Conservation (phyloP, 2,797 vertebrate genomes). For the Gobio occitaniae region DNA sequence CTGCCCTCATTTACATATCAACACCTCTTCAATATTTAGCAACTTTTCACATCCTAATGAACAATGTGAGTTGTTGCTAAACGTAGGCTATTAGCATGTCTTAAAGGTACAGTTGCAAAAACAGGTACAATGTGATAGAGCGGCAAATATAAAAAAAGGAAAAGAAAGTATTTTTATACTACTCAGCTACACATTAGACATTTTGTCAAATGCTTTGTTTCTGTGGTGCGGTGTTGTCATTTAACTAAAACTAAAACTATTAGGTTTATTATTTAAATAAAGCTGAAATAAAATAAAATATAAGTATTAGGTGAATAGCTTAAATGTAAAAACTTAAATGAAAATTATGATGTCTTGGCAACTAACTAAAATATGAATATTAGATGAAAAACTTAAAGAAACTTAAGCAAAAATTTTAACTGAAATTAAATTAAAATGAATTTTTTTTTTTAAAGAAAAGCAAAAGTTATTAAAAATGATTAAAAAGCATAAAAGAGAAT, state of each 20-base stretch:
- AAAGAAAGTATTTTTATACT: background rate
- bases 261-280: background rate
- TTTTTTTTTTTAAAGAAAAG: background rate
- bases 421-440: background rate
- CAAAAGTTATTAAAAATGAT: background rate
- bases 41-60: background rate
- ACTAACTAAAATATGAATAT: background rate
- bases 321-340: background rate
- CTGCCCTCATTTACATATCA: background rate
- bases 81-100: background rate
- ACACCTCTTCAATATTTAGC: conserved; percentile 4
- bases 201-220: background rate
- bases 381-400: background rate
- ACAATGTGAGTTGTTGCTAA: background rate
- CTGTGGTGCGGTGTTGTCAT: background rate
- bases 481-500: background rate
- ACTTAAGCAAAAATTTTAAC: background rate
- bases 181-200: background rate
- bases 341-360: background rate
- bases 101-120: background rate
- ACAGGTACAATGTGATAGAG: background rate
- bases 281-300: background rate
- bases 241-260: background rate
- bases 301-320: background rate
- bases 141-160: background rate